These are phyloP conservation scores for Drosophila paranaensis DNA, from an alignment of 2,888 invertebrate genomes.

Conservation along the genomic window DNA sequence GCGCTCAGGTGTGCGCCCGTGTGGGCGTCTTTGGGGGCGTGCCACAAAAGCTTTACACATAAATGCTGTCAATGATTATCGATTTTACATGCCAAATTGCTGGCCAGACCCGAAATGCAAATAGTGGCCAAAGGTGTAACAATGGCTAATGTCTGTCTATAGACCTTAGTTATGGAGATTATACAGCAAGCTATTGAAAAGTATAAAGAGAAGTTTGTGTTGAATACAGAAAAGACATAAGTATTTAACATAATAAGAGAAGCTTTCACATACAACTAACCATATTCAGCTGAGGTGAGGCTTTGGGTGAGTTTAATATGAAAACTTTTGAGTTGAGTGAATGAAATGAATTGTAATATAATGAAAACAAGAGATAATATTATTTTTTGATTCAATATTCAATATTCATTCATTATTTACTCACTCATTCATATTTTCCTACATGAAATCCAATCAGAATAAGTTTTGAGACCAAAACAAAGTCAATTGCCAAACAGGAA, in stretches of 20 bases:
- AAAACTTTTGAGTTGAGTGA: not conserved
- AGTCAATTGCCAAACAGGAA: not conserved
- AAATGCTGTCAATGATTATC: slow-evolving; percentile 78
- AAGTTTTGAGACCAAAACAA: not conserved
- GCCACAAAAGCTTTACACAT: slow-evolving; percentile 52
- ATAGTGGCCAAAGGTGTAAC: slow-evolving; percentile 33
- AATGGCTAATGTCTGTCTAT: not conserved
- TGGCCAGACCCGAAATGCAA: slow-evolving; percentile 26
- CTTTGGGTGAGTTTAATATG: too few relatives aligned
- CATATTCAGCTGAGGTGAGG: too few relatives aligned
- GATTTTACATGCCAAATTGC: slow-evolving; percentile 77
- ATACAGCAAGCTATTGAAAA: not conserved
- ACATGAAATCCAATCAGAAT: not conserved
- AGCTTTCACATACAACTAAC: not conserved
- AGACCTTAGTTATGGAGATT: not conserved
- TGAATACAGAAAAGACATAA: too few relatives aligned
- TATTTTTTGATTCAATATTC: not conserved
- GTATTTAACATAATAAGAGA: not conserved
- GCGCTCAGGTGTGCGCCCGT: slow-evolving; percentile 46
- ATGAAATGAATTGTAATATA: not conserved
- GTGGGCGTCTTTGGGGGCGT: slow-evolving; percentile 43
- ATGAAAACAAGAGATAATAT: not conserved
- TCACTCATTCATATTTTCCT: not conserved
- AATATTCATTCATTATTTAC: not conserved
- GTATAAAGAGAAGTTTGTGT: not conserved